Base-by-base conservation (phyloP, 2,888 invertebrate species). In the Elegia similella region DNA sequence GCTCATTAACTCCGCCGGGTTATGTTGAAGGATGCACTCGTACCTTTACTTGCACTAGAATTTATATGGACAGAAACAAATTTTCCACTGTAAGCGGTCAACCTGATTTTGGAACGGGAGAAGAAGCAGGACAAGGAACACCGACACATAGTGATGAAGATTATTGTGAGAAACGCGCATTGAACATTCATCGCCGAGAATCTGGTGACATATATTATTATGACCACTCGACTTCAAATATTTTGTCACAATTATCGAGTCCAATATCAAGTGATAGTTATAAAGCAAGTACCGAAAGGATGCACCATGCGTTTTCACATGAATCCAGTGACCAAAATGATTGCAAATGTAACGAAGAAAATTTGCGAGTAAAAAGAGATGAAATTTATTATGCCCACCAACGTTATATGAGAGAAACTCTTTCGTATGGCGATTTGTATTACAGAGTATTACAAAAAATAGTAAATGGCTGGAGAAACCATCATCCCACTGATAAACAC, bases 21-120 rank as follows among this genome's bases (percentile, higher is more conserved):
- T 88, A 85, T 62, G 89, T 90, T 2, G 86, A 85, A 29, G 88
- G 88, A 13, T 91, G 90, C 64, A 84, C 86, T 12, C 78, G 89
- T 17, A 91, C 88, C 42, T 88, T 86, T 8, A 91, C 90, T 0
- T 91, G 90, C 61, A 89, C 89, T 1, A 77, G 90, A 48, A 84
- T 84, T 42, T 82, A 68, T 59, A 77, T 86, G 79, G 73, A 87
- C 32, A 75, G 85, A 62, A 91, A 91, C 59, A 85, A 79, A 76
- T 67, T 76, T 61, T 72, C 74, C 0, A 71, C 78, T 32, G 32
- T 66, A 50, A 17, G 50, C 32, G 48, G 15, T 12, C 34, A 6
- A 13, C 13, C 15, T 34, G 34, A 17, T 7, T n/a, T 13, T 13
- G 34, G 17, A 46, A 56, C 75, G 17, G 64, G 59, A n/a, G 67